phyloP scores from a whole-genome alignment of 2,888 invertebrate genomes.

The Phyllotreta cruciferae region DNA sequence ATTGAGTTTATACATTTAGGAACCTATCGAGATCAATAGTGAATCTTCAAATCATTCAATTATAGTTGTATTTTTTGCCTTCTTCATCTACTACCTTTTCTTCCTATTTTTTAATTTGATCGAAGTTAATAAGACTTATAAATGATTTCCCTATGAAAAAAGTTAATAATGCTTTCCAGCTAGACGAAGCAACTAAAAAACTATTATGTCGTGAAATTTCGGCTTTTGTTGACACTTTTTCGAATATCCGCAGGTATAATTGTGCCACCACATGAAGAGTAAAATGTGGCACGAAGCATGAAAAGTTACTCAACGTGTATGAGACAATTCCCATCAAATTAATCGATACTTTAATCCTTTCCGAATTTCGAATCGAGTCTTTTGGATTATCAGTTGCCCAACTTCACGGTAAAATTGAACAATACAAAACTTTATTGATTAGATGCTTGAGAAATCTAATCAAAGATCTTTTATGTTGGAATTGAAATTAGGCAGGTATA shows the following conservation, averaged over 20 bases:
- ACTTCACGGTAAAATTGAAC: constrained; percentile 11
- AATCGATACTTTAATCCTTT: constrained; percentile 23
- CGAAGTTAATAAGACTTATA: no score
- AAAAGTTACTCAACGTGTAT: constrained; percentile 14
- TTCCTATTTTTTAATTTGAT: no score
- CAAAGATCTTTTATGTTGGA: neutral
- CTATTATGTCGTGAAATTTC: no score
- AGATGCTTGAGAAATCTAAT: constrained; percentile 1
- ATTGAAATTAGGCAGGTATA: neutral
- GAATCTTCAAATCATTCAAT: no score
- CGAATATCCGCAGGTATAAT: constrained; percentile 5
- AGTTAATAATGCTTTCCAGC: no score
- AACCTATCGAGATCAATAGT: no score
- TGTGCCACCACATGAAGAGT: neutral
- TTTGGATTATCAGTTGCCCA: constrained; percentile 13
- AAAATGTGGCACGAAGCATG: constrained; percentile 5
- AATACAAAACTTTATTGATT: constrained; percentile 22
- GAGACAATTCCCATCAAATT: constrained; percentile 1
- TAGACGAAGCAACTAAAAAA: no score
- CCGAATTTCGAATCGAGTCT: constrained; percentile 15
- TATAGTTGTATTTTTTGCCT: no score
- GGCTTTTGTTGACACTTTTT: neutral
- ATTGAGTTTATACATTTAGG: no score
- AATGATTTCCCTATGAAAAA: no score
- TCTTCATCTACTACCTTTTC: no score